A percentile compares a stretch with the other conserved stretches of the same genome.
Conservation (phyloP, 2,888 invertebrate genomes). For the Lathronympha strigana region DNA sequence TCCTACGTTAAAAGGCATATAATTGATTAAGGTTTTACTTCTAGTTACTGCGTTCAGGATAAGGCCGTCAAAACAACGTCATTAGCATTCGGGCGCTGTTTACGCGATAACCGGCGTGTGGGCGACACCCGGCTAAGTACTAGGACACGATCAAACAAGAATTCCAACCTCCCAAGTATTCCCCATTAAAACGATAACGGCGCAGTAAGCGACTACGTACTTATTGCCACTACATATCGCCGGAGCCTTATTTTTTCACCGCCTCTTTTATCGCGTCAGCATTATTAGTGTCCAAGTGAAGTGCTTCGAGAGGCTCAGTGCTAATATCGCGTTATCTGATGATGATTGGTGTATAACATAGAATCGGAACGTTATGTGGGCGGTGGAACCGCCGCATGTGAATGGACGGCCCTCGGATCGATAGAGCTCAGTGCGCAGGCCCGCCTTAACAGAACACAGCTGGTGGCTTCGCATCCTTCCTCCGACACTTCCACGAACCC, state of each 20-base stretch:
- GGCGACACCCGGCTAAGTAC: constrained; percentile 52
- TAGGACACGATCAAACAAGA: constrained; percentile 23
- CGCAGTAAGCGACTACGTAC: constrained; percentile 21
- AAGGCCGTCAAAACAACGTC: constrained; percentile 54
- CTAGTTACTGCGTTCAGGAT: neutral
- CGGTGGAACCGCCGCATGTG: constrained; percentile 72
- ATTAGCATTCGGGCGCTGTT: constrained; percentile 72
- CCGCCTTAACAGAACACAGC: constrained; percentile 65
- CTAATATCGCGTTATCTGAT: constrained; percentile 78
- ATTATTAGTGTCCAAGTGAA: constrained; percentile 62
- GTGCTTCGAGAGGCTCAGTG: constrained; percentile 66
- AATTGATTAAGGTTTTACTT: neutral
- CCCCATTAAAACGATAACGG: constrained; percentile 11
- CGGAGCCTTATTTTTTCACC: constrained; percentile 39
- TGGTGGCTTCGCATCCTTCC: constrained; percentile 65
- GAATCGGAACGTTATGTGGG: constrained; percentile 71
- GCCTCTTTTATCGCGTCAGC: constrained; percentile 52
- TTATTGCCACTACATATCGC: constrained; percentile 24
- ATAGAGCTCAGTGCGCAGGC: constrained; percentile 78
- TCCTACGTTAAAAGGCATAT: neutral
- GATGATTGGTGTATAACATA: constrained; percentile 76
- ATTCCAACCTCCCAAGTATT: constrained; percentile 20
- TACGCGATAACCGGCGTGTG: constrained; percentile 70
- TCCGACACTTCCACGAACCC: constrained; percentile 53
- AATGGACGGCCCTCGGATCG: constrained; percentile 75